Evolutionary conservation across 2,797 vertebrate genomes (phyloP).

Genomic region (Aselliscus stoliczkanus): DNA sequence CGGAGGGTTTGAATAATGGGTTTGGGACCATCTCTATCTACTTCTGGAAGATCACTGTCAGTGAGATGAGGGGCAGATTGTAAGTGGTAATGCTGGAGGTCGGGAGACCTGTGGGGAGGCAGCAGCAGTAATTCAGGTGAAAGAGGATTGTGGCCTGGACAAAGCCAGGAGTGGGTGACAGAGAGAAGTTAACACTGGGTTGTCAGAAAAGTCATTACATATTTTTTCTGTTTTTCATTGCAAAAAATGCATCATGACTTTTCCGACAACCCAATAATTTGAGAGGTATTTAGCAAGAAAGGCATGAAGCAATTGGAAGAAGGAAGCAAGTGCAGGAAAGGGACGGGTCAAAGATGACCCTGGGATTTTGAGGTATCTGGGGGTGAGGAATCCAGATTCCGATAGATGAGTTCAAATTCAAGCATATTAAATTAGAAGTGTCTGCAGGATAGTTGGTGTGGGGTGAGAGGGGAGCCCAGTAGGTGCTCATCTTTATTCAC

Average conservation of each 20-base stretch:
- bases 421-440: background rate
- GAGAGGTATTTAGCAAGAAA: background rate
- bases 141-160: background rate
- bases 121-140: background rate
- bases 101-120: background rate
- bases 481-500: background rate
- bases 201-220: too few species aligned
- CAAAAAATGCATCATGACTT: too few species aligned
- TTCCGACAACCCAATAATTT: too few species aligned
- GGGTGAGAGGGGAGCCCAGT: fast-evolving
- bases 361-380: background rate
- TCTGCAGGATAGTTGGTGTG: too few species aligned
- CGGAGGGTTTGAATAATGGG: too few species aligned
- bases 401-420: background rate
- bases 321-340: background rate
- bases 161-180: too few species aligned
- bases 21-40: background rate
- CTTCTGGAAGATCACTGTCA: background rate
- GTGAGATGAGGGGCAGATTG: background rate
- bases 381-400: background rate
- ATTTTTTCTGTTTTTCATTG: too few species aligned
- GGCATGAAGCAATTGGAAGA: background rate
- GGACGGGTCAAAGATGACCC: background rate
- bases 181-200: background rate
- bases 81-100: background rate